Conservation (phyloP, 1,140 invertebrate species). For the Eubasilissa regina region DNA sequence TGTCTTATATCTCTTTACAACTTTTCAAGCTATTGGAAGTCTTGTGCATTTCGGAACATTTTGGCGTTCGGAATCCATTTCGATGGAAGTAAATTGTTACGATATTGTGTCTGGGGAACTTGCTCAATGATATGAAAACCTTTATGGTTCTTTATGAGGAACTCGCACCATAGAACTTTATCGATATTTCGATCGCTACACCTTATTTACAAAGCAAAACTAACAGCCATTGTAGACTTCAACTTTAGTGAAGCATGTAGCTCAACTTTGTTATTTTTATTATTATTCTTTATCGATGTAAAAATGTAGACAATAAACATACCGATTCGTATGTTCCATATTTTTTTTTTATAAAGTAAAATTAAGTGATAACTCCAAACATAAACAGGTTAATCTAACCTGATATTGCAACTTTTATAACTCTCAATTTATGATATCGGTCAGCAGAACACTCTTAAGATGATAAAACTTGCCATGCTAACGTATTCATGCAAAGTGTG, state of each 20-base stretch:
- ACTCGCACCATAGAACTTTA: background rate
- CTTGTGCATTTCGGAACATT: constrained; percentile 12
- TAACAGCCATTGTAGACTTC: background rate
- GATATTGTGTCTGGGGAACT: constrained; percentile 12
- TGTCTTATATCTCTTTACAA: background rate
- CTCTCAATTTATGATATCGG: background rate
- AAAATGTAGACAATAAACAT: no score
- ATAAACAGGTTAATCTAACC: no score
- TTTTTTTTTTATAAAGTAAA: no score
- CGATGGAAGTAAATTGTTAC: constrained; percentile 12
- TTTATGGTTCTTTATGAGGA: constrained; percentile 1
- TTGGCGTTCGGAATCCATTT: background rate
- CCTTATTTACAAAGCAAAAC: constrained; percentile 17
- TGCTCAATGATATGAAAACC: constrained; percentile 14
- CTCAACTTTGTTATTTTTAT: no score
- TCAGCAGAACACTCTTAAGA: background rate
- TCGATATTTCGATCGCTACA: background rate
- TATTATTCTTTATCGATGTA: no score
- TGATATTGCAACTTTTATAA: no score
- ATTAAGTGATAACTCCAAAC: no score
- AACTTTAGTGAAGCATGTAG: no score
- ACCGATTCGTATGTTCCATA: no score
- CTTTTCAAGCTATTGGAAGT: background rate
- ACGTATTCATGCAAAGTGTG: constrained; percentile 27
- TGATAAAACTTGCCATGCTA: background rate